Base-by-base conservation (phyloP, 2,113 vertebrate species). In the Clupea harengus region DNA sequence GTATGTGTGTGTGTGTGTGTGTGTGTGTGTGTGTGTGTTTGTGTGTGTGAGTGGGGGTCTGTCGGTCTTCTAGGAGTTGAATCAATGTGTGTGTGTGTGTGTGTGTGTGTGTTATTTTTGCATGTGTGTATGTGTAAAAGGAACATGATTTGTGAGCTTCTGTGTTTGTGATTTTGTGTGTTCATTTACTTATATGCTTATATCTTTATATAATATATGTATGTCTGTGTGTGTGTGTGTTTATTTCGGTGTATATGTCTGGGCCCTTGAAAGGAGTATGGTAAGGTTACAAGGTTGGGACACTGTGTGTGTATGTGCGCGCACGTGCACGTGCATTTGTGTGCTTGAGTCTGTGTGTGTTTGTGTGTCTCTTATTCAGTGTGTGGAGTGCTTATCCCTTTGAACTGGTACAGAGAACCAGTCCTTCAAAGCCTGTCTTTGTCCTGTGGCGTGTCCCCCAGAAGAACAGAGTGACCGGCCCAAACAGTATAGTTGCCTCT, bases 191-290 rank as follows among this genome's bases (percentile, higher is more conserved):
- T 9, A 4, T 9, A 4, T 87, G 10, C 81, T 20, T 11, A 46
- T 84, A 4, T 84, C n/a, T 80, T 7, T 10, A 18, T 49, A 25
- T n/a, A 83, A 49, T 49, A 49, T 49, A 49, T 49, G 32, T 80
- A 20, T 22, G 46, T n/a, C 1, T 54, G 85, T 81, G 72, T 54
- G 75, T 85, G 82, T 87, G 72, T 85, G 32, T 83, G 83, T 87
- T 49, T 84, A 18, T 86, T 80, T 81, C 75, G 80, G 82, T 84
- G 80, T 64, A 64, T 54, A 32, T 81, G 39, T 81, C 46, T 25
- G 52, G 52, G 15, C 52, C 17, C 13, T 54, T 4, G 17, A 54
- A 54, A 54, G 52, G 17, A 54, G 17, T 18, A 4, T 0, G 17
- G 52, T 15, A 54, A 54, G 15, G 52, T 54, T 54, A 54, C 15